Base-by-base conservation (phyloP, 2,113 vertebrate species). In the Strigops habroptila region DNA sequence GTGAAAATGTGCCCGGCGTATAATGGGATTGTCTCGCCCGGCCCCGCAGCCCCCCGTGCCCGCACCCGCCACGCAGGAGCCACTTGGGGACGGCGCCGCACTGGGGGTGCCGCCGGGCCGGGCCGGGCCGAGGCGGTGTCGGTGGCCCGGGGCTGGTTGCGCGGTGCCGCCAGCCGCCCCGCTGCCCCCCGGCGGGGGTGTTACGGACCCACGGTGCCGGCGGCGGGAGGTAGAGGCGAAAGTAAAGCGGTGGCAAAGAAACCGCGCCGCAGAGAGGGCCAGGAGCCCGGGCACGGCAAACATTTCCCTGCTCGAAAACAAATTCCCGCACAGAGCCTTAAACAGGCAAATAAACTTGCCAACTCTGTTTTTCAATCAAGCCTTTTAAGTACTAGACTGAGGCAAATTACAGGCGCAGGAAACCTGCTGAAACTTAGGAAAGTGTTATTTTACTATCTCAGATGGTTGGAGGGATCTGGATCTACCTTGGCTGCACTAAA, bases 341-440 rank as follows among this genome's bases (percentile, higher is more conserved):
- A 97, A 96, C 86, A 89, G 96, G 95, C 97, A 96, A 96, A 96
- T 96, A 95, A 97, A 97, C n/a, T 90, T 46, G 64, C 91, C 94
- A 65, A 83, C 62, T 97, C 77, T 90, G 91, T 94, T 97, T 95
- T 96, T 93, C 88, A 90, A 81, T 93, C 84, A 86, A 76, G 65
- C 74, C 92, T 96, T 88, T 96, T 88, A 92, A 96, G 78, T 80
- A 82, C 68, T 81, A 91, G 91, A 41, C 83, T 67, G 95, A 95
- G 82, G 67, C 91, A 88, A 90, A 87, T 73, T 77, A 84, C 93
- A 80, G 92, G 67, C 74, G 33, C 53, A 57, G 75, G 71, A 77
- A 84, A 67, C 74, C 92, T 83, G 92, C 91, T 97, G 96, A 90
- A 96, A 95, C 88, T 81, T 86, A 85, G 93, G 90, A 91, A 92